Percentiles rank a stretch among this genome's conserved stretches.
Conservation (phyloP, 1,140 invertebrate species). For the Pararge aegeria region DNA sequence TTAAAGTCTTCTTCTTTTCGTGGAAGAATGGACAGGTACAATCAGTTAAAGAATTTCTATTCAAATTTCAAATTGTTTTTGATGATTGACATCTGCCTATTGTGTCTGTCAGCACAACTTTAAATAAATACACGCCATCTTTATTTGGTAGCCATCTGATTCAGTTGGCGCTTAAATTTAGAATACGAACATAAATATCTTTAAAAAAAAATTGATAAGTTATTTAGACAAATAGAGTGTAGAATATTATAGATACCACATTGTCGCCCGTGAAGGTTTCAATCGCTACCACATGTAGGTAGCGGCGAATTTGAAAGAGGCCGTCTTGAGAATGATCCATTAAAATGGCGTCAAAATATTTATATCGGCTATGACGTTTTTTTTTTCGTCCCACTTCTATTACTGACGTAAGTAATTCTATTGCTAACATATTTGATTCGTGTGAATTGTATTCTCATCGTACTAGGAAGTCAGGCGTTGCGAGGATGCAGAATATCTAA, state of each 20-base stretch:
- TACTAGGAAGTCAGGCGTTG: too few relatives aligned
- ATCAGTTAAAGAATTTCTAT: too few relatives aligned
- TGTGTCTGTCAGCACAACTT: too few relatives aligned
- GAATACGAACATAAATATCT: slow-evolving; percentile 15
- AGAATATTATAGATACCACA: slow-evolving; percentile 14
- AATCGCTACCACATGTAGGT: slow-evolving; percentile 21
- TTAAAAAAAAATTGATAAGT: too few relatives aligned
- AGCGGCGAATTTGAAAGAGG: neutral
- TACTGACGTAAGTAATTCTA: neutral
- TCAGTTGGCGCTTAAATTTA: neutral
- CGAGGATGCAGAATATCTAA: too few relatives aligned
- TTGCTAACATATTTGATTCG: neutral
- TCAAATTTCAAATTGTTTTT: too few relatives aligned
- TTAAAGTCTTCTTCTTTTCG: too few relatives aligned
- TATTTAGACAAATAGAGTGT: slow-evolving; percentile 19
- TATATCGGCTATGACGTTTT: neutral
- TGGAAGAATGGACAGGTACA: too few relatives aligned
- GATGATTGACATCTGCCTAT: too few relatives aligned
- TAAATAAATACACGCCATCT: too few relatives aligned
- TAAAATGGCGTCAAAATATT: neutral
- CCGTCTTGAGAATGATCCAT: neutral
- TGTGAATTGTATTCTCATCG: too few relatives aligned
- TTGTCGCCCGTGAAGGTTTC: slow-evolving; percentile 6
- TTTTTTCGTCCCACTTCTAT: neutral
- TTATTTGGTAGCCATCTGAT: neutral